phyloP scores from a whole-genome alignment of 2,113 vertebrate genomes.

The Potamarius usumacintae region DNA sequence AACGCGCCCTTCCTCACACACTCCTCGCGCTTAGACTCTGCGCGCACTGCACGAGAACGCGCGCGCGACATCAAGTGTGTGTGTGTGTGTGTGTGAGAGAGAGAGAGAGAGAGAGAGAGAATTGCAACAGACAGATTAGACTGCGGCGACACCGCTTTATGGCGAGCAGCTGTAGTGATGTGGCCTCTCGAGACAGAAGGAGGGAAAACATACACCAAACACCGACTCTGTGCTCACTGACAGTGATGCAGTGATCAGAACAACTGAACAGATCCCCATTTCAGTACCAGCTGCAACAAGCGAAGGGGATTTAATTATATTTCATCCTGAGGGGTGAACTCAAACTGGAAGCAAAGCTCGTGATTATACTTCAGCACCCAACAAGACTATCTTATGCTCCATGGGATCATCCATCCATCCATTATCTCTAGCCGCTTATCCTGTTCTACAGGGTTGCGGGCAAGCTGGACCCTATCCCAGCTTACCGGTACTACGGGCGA shows the following conservation, averaged over 20 bases:
- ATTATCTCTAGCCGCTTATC: no score
- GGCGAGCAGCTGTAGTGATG: slow-evolving; percentile 71
- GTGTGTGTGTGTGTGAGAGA: neutral
- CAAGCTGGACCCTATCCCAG: no score
- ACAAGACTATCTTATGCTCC: neutral
- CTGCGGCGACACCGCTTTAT: slow-evolving; percentile 52
- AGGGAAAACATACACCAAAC: neutral
- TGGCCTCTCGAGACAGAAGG: neutral
- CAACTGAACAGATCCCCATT: neutral
- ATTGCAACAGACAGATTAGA: slow-evolving; percentile 25
- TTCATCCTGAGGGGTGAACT: neutral
- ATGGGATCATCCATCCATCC: no score
- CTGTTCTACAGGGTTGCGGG: no score
- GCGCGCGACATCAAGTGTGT: neutral
- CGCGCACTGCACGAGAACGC: slow-evolving; percentile 21
- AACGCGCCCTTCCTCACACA: slow-evolving; percentile 22
- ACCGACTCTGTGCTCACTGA: neutral
- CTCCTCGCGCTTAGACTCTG: slow-evolving; percentile 2
- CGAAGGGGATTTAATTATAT: neutral
- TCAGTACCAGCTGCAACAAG: neutral
- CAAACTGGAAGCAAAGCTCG: neutral
- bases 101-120: slow-evolving; percentile 28
- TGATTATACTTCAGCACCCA: neutral
- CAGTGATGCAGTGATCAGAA: neutral
- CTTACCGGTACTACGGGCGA: no score